phyloP scores from a whole-genome alignment of 2,113 vertebrate genomes.

The Chionodraco myersi region DNA sequence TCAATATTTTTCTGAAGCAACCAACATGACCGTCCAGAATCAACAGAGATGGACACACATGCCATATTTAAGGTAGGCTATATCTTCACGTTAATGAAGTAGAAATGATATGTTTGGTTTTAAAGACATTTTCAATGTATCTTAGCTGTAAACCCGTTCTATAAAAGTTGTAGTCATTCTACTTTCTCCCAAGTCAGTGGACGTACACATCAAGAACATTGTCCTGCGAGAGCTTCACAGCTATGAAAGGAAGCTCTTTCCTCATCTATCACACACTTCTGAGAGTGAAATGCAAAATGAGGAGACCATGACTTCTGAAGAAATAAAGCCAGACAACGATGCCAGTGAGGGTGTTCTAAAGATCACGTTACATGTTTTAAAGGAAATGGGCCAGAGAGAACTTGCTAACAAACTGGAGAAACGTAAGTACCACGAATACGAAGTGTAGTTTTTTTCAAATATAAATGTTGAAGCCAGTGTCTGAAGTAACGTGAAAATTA shows the following conservation, averaged over 20 bases:
- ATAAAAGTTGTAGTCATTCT: neutral
- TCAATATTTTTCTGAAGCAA: neutral
- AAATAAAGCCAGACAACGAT: neutral
- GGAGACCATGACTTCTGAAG: neutral
- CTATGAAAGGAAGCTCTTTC: constrained; percentile 33
- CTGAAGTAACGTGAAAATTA: no score
- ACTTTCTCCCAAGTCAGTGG: constrained; percentile 17
- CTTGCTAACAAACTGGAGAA: constrained; percentile 27
- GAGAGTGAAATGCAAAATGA: neutral
- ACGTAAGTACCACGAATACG: neutral
- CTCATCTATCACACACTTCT: neutral
- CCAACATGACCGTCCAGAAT: neutral
- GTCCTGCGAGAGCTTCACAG: neutral
- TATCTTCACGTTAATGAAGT: neutral
- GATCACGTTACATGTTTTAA: constrained; percentile 21
- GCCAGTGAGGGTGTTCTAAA: constrained; percentile 27
- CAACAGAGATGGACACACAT: neutral
- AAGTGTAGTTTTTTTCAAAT: neutral
- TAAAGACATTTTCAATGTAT: no score
- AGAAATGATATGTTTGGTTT: neutral
- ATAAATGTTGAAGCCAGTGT: neutral
- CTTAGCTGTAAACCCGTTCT: neutral
- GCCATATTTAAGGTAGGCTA: constrained; percentile 28
- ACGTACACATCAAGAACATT: neutral
- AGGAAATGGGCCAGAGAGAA: neutral